These are phyloP conservation scores for Oscarella lobularis DNA, from an alignment of 37 sponge, comb jelly and placozoan species.

Conservation along the genomic window DNA sequence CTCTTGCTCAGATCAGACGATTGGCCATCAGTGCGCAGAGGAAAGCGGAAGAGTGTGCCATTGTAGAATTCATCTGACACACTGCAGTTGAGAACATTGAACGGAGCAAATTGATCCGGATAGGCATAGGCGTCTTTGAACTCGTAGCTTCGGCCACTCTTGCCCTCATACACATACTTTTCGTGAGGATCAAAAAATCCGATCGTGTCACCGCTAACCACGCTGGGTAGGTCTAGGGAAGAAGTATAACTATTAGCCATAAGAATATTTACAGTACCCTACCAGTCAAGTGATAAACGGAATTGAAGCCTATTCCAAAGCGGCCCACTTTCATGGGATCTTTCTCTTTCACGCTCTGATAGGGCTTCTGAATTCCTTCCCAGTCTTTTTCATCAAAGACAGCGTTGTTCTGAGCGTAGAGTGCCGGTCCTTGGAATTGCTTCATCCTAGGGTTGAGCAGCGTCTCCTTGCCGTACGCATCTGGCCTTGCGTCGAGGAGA, in stretches of 20 bases:
- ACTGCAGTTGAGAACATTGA: neutral
- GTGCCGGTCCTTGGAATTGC: slow-evolving; percentile 1
- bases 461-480: neutral
- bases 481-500: slow-evolving; percentile 26
- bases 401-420: slow-evolving; percentile 3
- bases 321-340: slow-evolving; percentile 5
- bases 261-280: neutral
- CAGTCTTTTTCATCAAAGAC: neutral
- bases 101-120: neutral
- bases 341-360: neutral
- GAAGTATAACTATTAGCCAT: neutral
- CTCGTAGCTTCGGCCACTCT: neutral
- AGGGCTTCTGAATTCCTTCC: neutral
- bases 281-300: slow-evolving; percentile 7
- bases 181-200: slow-evolving; percentile 5
- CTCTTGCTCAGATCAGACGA: no score
- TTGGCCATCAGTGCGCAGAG: slow-evolving; percentile 30
- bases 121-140: neutral
- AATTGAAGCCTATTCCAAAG: slow-evolving; percentile 1
- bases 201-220: neutral
- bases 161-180: slow-evolving; percentile 2
- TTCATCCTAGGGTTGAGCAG: neutral
- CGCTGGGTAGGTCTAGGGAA: neutral
- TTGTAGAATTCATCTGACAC: neutral
- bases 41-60: slow-evolving; percentile 59